These are phyloP conservation scores for Babylonia areolata DNA, from an alignment of 1,140 invertebrate genomes.

Conservation along the genomic window DNA sequence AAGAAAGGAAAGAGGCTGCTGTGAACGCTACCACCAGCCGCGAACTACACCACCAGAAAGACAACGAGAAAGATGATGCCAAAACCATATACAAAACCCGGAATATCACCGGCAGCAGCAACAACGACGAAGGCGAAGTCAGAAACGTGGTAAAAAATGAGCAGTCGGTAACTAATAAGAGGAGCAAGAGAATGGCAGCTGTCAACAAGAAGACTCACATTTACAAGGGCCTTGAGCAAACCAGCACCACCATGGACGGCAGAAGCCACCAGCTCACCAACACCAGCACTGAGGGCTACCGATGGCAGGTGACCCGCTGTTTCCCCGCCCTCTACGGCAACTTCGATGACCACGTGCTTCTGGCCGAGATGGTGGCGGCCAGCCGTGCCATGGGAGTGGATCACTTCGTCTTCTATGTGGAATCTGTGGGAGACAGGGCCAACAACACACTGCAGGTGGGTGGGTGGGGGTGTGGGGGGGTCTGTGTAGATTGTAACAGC, in stretches of 20 bases:
- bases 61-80: too few species aligned
- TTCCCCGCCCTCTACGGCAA: constrained; percentile 26
- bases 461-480: not conserved
- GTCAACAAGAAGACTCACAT: too few species aligned
- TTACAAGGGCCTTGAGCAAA: not conserved
- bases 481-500: too few species aligned
- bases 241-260: not conserved
- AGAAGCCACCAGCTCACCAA: not conserved
- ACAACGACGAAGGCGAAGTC: too few species aligned
- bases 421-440: not conserved
- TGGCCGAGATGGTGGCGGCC: constrained; percentile 35
- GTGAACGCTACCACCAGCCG: too few species aligned
- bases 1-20: too few species aligned
- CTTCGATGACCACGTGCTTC: constrained; percentile 1
- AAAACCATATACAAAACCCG: too few species aligned
- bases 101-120: too few species aligned
- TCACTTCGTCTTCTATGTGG: constrained; percentile 28
- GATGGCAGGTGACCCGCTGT: constrained; percentile 26
- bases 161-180: too few species aligned
- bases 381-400: constrained; percentile 24
- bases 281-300: not conserved
- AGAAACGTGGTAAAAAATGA: too few species aligned
- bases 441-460: not conserved
- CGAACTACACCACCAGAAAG: too few species aligned
- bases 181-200: too few species aligned